These are phyloP conservation scores for Apostichopus leukothele DNA, from an alignment of 53 echinoderm and acorn worm species.

Conservation along the genomic window DNA sequence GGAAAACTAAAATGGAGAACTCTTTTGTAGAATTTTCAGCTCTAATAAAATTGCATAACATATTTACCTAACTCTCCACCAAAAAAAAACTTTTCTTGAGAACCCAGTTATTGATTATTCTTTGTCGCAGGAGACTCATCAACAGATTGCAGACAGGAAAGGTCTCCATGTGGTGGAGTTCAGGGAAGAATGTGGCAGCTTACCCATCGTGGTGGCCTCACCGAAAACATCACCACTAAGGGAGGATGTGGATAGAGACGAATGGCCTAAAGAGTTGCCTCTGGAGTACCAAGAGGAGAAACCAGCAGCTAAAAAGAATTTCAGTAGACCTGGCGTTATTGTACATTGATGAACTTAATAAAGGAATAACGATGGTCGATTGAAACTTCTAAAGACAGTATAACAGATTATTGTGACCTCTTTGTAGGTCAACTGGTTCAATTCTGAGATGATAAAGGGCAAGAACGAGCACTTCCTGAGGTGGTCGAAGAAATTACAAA, in stretches of 20 bases:
- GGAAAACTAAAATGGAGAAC: too few species aligned
- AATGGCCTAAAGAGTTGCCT: conserved; percentile 95
- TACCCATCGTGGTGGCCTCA: conserved; percentile 89
- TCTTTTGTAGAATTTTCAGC: too few species aligned
- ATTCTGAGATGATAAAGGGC: too few species aligned
- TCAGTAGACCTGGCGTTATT: conserved; percentile 8
- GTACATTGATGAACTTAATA: not conserved
- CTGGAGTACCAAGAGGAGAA: conserved; percentile 83
- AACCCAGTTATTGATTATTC: not conserved
- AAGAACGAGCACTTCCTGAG: too few species aligned
- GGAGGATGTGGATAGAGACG: conserved; percentile 66
- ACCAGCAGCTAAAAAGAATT: conserved; percentile 54
- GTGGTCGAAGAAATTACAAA: too few species aligned
- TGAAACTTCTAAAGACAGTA: too few species aligned
- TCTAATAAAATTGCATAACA: too few species aligned
- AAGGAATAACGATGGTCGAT: not conserved
- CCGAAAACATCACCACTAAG: conserved; percentile 55
- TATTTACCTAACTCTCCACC: too few species aligned
- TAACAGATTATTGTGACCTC: not conserved
- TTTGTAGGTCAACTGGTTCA: not conserved
- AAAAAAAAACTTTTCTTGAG: too few species aligned
- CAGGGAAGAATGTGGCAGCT: conserved; percentile 68
- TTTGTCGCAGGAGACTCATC: conserved; percentile 80
- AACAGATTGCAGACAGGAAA: conserved; percentile 92
- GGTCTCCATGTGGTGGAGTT: conserved; percentile 91